Base-by-base conservation (phyloP, 2,888 invertebrate species). In the Agrilus biguttatus region DNA sequence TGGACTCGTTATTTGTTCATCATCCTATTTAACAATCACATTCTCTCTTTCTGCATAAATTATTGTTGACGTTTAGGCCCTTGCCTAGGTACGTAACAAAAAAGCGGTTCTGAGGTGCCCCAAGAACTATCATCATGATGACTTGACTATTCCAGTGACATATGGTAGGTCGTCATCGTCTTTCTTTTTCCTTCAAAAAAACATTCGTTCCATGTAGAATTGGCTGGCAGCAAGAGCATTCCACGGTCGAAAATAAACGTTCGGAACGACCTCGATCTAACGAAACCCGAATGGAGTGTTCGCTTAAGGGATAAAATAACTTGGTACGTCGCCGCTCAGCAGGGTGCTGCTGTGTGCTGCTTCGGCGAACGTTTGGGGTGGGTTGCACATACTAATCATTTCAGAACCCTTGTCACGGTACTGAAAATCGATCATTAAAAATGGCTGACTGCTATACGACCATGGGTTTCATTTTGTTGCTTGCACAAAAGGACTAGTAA, bases 381-480 rank as follows among this genome's bases (percentile, higher is more conserved):
- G 53, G 49, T 47, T 51, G 49, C 56, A 57, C 55, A 58, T 56
- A 57, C 59, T 57, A 56, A 57, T 58, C 57, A 58, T 56, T 58
- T 58, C 55, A 52, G 55, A 55, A 53, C 56, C 56, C 58, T 56
- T 56, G 58, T 58, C 57, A 57, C 53, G 58, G 55, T 54, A 52
- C 49, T 52, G 53, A 55, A 54, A 55, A 55, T 55, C 54, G 59
- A 58, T 57, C 58, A 58, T 59, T 58, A 59, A 58, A 59, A 59
- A 54, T 54, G 54, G 54, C 54, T 44, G 51, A 37, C 36, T 37
- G 34, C 35, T 35, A 32, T 39, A 37, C 46, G 43, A 45, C 47
- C 45, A 47, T 45, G 47, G 43, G 45, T 45, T 47, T 47, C 47
- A 47, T 47, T 47, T 47, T 47, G 47, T 47, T 45, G 45, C 41